Evolutionary conservation across 2,797 vertebrate genomes (phyloP), one percentile per base, ranked within the genome.

Genomic region (Cyclura pinguis): DNA sequence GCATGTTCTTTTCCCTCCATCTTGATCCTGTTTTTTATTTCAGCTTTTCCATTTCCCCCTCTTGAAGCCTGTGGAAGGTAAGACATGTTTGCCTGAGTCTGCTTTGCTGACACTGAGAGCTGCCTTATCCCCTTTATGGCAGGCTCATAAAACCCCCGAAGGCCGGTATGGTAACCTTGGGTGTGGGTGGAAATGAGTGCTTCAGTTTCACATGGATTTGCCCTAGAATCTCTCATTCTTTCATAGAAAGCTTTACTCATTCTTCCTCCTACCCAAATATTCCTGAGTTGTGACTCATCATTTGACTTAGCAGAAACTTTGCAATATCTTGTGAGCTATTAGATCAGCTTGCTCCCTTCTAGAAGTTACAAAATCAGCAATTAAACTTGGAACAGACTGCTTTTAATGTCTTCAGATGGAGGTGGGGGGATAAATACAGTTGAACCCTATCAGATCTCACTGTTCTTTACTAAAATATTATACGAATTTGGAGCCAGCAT

Each of bases 261-360:
- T 20, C 62, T 13, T 69, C 67, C 67, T 69, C 67, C 67, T 9
- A 12, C 7, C 67, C 67, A 69, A 32, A 69, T 69, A 69, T 69
- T 32, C 67, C 67, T 69, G 67, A 69, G 67, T 38, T 57, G 78
- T 90, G 82, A 93, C 50, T 92, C 87, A 89, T 88, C 78, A 50
- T 8, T 76, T 0, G 0, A 6, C 0, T 91, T 84, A 72, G n/a
- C n/a, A 6, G 6, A 92, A 92, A 50, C 5, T 0, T 76, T 1
- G 27, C 12, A 18, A 35, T 32, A 20, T 38, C n/a, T 59, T 7
- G 3, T 14, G 22, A 52, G 22, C 2, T 10, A 10, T 32, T 47
- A 27, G 27, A 13, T n/a, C 10, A 22, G 88, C 76, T 10, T 91
- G 0, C 0, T 20, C 5, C 1, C 0, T 59, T 4, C 0, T 0